Base-by-base conservation (phyloP, 2,888 invertebrate genomes). In the Aspidiotus rigidus region DNA sequence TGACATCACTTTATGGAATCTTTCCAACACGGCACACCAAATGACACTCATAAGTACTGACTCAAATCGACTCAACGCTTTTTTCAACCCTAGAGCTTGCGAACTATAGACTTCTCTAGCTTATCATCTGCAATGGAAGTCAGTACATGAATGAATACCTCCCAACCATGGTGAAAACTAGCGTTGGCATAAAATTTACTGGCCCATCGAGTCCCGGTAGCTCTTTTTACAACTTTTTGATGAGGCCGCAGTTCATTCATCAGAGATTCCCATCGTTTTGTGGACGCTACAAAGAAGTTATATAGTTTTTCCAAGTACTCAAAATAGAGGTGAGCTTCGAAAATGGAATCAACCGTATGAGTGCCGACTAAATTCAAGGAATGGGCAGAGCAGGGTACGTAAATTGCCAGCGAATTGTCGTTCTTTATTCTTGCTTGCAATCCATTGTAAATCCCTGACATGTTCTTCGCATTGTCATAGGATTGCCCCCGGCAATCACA, bases 381-480 rank as follows among this genome's bases (percentile, higher is more conserved):
- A n/a, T n/a, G n/a, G n/a, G n/a, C n/a, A 10, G 49, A 8, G 9
- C 49, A 44, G 8, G 11, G 49, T 44, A 44, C 49, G 11, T 44
- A 44, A 10, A 44, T 11, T 8, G 49, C 49, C 11, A 44, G 9
- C 8, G 49, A 11, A 44, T 44, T 44, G 8, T 10, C 8, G 49
- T 44, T 44, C 11, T 8, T 44, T 10, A 44, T 44, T 44, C 49
- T 44, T 11, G 8, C 9, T 44, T 44, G 8, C 11, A 44, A 44
- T 10, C 11, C 49, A 10, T 8, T 11, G 49, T 44, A 44, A 11
- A 10, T 11, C 49, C 49, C 49, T 44, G 49, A 8, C 11, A 11
- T 10, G 72, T 76, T 75, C 53, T 73, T 71, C 11, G 76, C 75
- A 74, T 76, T 76, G 72, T 76, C 75, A 71, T 75, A 75, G 55